phyloP scores from a whole-genome alignment of 1,140 invertebrate genomes.

The Aphaenogaster ashmeadi region DNA sequence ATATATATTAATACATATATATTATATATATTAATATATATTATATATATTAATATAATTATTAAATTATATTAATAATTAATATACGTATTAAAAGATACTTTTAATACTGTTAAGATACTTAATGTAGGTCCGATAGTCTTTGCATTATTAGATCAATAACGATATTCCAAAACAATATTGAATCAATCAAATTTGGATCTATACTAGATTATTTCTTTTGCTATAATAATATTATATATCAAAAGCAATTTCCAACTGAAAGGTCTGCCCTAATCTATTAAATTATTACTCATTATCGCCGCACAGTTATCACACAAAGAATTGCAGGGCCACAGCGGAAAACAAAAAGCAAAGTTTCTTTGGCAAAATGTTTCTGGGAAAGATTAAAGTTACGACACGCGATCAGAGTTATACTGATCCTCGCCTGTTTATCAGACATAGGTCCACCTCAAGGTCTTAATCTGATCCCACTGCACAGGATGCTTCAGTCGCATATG shows the following conservation, averaged over 20 bases:
- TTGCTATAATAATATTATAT: neutral
- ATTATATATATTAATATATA: neutral
- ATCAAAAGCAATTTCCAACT: neutral
- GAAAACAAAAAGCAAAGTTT: constrained; percentile 30
- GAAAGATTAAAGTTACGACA: constrained; percentile 1
- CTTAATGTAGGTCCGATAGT: neutral
- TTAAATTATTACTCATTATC: constrained; percentile 22
- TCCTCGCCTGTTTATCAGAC: constrained; percentile 80
- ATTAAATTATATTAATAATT: neutral
- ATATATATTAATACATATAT: neutral
- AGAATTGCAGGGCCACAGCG: neutral
- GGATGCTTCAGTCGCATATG: constrained; percentile 94
- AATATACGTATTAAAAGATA: neutral
- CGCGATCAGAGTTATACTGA: constrained; percentile 21
- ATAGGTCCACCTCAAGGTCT: constrained; percentile 92
- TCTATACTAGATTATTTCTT: neutral
- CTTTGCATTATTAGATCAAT: neutral
- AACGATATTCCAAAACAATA: neutral
- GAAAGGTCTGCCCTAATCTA: neutral
- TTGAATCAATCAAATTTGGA: neutral
- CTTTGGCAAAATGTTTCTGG: constrained; percentile 27
- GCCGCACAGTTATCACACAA: constrained; percentile 3
- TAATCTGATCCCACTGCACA: constrained; percentile 93
- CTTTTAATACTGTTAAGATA: too few species aligned
- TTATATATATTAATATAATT: neutral